These are phyloP conservation scores for Aleiodes sp. DNA, from an alignment of 1,140 invertebrate genomes.

Conservation along the genomic window DNA sequence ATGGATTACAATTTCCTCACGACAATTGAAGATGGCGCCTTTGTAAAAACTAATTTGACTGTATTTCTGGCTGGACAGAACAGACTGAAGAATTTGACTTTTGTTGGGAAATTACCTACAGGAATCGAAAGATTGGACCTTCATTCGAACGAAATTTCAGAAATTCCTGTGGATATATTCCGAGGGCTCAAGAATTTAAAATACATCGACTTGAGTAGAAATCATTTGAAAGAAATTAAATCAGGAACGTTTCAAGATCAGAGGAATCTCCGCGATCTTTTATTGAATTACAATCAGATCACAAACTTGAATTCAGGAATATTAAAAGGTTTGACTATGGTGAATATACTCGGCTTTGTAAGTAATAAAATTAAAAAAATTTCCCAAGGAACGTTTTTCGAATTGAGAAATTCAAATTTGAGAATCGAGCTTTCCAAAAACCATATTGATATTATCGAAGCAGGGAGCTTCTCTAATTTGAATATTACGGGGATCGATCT, in stretches of 20 bases:
- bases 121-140: conserved; percentile 37
- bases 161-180: neutral
- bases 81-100: conserved; percentile 37
- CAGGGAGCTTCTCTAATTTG: conserved; percentile 38
- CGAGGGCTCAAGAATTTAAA: neutral
- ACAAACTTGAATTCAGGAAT: conserved; percentile 55
- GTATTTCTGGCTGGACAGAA: conserved; percentile 39
- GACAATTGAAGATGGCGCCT: conserved; percentile 42
- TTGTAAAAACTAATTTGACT: conserved; percentile 37
- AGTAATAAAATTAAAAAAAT: conserved; percentile 42
- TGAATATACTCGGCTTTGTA: conserved; percentile 41
- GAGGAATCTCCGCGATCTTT: neutral
- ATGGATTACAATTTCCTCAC: conserved; percentile 42
- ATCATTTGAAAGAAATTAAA: neutral
- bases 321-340: conserved; percentile 36
- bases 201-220: neutral
- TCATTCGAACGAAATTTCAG: neutral
- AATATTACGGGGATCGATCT: conserved; percentile 40
- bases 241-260: neutral
- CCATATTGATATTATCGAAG: conserved; percentile 40
- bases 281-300: neutral
- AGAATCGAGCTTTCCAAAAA: conserved; percentile 41
- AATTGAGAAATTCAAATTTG: conserved; percentile 33
- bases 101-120: conserved; percentile 39
- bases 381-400: conserved; percentile 30